Evolutionary conservation across 2,888 invertebrate genomes (phyloP), one percentile per base, ranked within the genome.

Genomic region (Hylaea fasciaria): DNA sequence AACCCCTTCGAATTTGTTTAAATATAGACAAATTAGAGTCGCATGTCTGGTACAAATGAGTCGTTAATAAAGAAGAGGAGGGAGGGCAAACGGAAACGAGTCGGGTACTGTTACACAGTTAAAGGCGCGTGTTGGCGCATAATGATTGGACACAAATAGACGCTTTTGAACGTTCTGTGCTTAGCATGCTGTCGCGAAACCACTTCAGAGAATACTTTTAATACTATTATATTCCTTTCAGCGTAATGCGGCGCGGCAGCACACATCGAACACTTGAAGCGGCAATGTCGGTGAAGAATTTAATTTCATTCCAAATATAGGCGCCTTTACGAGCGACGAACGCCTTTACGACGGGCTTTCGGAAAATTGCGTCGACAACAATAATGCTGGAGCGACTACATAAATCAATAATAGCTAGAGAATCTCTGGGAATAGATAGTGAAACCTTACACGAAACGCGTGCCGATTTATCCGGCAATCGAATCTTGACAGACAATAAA

Each of bases 91-190:
- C 90, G 91, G 91, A 90, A 90, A 88, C 83, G 87, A 77, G 77
- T 78, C 72, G 82, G 85, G 83, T 89, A 87, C 87, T 85, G 89
- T 87, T 88, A 87, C 87, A 87, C 86, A 87, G 88, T 86, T 82
- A 83, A 76, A 87, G 84, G 82, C 84, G 89, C 89, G 89, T 90
- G 91, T 79, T 74, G 78, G 74, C 77, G 91, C 91, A 91, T 91
- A 91, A 91, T 89, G 86, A 90, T 90, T 78, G 81, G 79, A 83
- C 85, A 78, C 81, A 86, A 88, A 90, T 89, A 90, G 87, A 87
- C 81, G 82, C 85, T 82, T n/a, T 81, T 80, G 81, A 82, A 77
- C 77, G 76, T 67, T 62, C 73, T 57, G 76, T 74, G 82, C 77
- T 77, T 78, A 79, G 83, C 84, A 82, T 82, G 81, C 81, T 85